These are phyloP conservation scores for Lipotes vexillifer DNA, from an alignment of 2,113 vertebrate species.

Conservation along the genomic window DNA sequence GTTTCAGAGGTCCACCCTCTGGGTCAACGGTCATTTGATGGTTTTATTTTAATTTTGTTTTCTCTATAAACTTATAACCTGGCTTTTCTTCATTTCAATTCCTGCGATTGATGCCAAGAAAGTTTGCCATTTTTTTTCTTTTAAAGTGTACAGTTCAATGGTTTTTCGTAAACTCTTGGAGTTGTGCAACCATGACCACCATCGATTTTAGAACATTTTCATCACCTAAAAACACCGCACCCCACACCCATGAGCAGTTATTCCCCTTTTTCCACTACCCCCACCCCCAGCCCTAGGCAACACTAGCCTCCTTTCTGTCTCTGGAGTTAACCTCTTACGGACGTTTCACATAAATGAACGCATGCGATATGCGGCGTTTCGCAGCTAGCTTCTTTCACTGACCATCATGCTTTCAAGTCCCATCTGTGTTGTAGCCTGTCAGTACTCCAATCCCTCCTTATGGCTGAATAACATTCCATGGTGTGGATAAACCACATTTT, in stretches of 20 bases:
- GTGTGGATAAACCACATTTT: neutral
- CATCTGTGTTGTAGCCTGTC: rapidly evolving
- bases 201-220: neutral
- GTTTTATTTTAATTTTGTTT: conserved; percentile 51
- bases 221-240: neutral
- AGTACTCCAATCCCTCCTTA: neutral
- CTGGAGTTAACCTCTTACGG: neutral
- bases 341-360: neutral
- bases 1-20: conserved; percentile 15
- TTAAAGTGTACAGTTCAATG: neutral
- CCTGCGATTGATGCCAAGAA: conserved; percentile 88
- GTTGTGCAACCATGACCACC: neutral
- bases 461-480: neutral
- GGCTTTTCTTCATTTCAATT: conserved; percentile 71
- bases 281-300: neutral
- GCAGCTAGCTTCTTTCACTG: neutral
- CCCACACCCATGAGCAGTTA: too few species aligned
- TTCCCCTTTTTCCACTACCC: neutral
- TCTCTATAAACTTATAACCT: conserved; percentile 68
- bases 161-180: neutral
- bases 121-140: conserved; percentile 64
- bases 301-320: neutral
- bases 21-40: conserved; percentile 55
- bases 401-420: neutral
- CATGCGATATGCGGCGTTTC: neutral